A percentile compares a stretch with the other conserved stretches of the same genome.
Evolutionary conservation across 23 tunicate species (phyloP).

Genomic region (Phallusia fumigata): DNA sequence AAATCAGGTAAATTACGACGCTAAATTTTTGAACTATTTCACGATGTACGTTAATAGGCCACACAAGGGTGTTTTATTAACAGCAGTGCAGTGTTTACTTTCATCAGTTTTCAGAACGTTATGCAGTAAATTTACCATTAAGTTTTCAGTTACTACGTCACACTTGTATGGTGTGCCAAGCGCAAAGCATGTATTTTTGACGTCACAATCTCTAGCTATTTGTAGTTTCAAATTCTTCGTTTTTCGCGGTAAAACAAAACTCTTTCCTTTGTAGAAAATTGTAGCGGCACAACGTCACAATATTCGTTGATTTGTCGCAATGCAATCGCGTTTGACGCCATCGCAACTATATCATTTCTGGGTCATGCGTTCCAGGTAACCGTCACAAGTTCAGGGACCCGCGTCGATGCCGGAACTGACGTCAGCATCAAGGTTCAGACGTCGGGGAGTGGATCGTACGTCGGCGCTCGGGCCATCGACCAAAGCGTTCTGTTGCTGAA

Average conservation of each 20-base stretch:
- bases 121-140: background rate
- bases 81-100: background rate
- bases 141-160: no score
- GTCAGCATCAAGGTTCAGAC: slow-evolving; percentile 67
- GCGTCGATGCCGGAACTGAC: slow-evolving; percentile 74
- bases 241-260: background rate
- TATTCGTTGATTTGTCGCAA: no score
- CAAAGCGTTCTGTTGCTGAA: slow-evolving; percentile 80
- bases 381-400: slow-evolving; percentile 36
- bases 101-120: background rate
- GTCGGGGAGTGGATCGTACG: slow-evolving; percentile 35
- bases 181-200: no score
- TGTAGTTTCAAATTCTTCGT: no score
- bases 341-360: no score
- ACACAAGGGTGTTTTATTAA: background rate
- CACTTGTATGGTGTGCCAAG: no score
- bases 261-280: no score
- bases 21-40: no score
- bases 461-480: slow-evolving; percentile 83
- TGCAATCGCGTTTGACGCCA: no score
- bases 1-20: slow-evolving; percentile 85
- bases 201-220: no score
- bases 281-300: no score
- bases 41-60: background rate
- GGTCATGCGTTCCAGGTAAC: slow-evolving; percentile 51